Percentiles rank a stretch among this genome's conserved stretches.
phyloP scores from a whole-genome alignment of 2,113 vertebrate species.

The Cardinalis cardinalis region DNA sequence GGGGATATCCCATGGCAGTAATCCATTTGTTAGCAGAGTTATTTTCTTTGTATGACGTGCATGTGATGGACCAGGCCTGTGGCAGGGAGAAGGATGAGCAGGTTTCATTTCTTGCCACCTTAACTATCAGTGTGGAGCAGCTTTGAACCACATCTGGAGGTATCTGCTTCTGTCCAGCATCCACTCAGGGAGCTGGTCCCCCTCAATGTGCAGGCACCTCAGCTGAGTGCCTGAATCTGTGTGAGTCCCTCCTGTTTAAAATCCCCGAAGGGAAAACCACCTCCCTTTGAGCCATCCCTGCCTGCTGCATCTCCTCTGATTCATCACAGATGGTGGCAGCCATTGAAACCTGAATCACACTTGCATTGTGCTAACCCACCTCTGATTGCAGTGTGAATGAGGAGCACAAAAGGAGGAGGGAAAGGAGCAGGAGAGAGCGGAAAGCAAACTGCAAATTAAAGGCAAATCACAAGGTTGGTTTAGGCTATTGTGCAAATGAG shows the following conservation, averaged over 20 bases:
- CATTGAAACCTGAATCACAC: constrained; percentile 7
- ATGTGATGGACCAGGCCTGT: not conserved
- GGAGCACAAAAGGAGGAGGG: constrained; percentile 25
- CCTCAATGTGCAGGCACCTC: not conserved
- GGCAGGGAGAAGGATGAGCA: not conserved
- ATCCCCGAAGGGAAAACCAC: not conserved
- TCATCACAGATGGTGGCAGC: constrained; percentile 19
- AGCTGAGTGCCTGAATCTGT: not conserved
- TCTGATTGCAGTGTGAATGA: not conserved
- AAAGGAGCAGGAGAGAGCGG: not conserved
- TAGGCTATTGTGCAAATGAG: not conserved
- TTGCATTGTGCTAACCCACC: not conserved
- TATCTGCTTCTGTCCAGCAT: not conserved
- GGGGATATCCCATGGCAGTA: not conserved
- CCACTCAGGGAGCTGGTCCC: not conserved
- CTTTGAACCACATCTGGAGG: not conserved
- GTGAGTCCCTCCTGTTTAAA: not conserved
- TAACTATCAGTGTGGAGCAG: not conserved
- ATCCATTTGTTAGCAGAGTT: not conserved
- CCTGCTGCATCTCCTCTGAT: not conserved
- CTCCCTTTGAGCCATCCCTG: not conserved
- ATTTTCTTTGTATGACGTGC: not conserved
- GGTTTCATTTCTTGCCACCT: not conserved
- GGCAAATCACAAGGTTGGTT: constrained; percentile 30
- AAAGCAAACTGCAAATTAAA: constrained; percentile 26